Evolutionary conservation across 1,140 invertebrate species (phyloP).

Genomic region (Ridgeia piscesae): DNA sequence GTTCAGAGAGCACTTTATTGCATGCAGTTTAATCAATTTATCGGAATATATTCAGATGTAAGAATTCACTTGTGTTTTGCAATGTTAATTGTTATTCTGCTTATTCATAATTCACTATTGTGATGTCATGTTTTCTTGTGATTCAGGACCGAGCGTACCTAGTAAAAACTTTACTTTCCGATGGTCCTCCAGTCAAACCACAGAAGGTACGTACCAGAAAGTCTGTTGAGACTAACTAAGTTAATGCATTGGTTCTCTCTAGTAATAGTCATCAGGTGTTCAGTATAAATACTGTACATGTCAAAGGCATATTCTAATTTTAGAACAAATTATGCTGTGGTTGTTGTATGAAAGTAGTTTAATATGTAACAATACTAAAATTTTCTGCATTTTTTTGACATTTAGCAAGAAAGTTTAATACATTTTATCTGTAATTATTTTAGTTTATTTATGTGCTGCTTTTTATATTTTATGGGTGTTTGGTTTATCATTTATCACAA

Average conservation of each 20-base stretch:
- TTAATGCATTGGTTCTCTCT: too few relatives aligned
- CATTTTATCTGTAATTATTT: too few relatives aligned
- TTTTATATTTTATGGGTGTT: too few relatives aligned
- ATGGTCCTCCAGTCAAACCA: conserved; percentile 75
- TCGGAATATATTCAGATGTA: not conserved
- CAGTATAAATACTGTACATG: not conserved
- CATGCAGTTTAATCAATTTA: not conserved
- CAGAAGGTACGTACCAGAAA: conserved; percentile 70
- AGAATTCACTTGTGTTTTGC: conserved; percentile 6
- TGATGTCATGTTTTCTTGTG: not conserved
- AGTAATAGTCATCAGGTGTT: too few relatives aligned
- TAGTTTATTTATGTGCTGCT: too few relatives aligned
- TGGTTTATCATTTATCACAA: too few relatives aligned
- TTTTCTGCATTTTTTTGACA: too few relatives aligned
- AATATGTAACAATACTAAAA: too few relatives aligned
- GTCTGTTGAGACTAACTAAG: not conserved
- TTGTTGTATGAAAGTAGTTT: not conserved
- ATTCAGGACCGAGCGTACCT: conserved; percentile 84
- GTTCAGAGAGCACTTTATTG: too few relatives aligned
- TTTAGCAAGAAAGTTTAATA: too few relatives aligned
- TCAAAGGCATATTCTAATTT: not conserved
- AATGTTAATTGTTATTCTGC: not conserved
- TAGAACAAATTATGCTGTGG: not conserved
- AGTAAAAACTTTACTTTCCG: conserved; percentile 84
- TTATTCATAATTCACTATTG: not conserved